Evolutionary conservation across 2,113 vertebrate species (phyloP).

Genomic region (Oriolus oriolus): DNA sequence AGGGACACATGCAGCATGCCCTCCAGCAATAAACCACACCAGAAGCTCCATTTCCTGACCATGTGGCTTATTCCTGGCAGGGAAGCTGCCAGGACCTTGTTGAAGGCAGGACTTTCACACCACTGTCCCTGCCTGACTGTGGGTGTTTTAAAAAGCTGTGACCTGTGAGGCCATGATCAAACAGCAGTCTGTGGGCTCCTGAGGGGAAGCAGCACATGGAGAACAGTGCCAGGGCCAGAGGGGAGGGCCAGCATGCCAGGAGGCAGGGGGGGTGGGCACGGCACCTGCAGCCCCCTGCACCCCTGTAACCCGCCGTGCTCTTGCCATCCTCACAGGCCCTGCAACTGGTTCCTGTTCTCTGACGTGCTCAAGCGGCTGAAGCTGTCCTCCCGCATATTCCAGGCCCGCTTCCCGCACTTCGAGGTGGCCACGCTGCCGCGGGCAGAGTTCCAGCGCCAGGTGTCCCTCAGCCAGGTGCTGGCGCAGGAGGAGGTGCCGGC

Average conservation of each 20-base stretch:
- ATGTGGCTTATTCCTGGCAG: not conserved
- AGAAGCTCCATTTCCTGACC: not conserved
- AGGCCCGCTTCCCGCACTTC: slow-evolving; percentile 90
- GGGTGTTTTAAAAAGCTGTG: not conserved
- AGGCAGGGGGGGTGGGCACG: not conserved
- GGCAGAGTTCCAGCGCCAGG: slow-evolving; percentile 85
- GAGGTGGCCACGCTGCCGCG: slow-evolving; percentile 85
- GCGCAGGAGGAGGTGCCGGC: slow-evolving; percentile 67
- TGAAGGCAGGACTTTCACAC: not conserved
- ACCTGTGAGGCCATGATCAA: not conserved
- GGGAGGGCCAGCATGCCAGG: not conserved
- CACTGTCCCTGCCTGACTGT: not conserved
- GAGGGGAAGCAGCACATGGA: not conserved
- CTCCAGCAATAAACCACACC: not conserved
- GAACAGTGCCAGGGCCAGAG: not conserved
- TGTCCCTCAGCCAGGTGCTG: slow-evolving; percentile 89
- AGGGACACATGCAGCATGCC: not conserved
- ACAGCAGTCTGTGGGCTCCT: not conserved
- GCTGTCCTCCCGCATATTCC: slow-evolving; percentile 92
- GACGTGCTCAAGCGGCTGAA: slow-evolving; percentile 93
- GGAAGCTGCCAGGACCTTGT: not conserved
- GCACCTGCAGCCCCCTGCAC: accelerated
- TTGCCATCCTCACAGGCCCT: slow-evolving; percentile 73
- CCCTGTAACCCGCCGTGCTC: not conserved
- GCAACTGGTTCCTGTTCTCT: slow-evolving; percentile 94